Percentiles rank a stretch among this genome's conserved stretches.
Conservation (phyloP, 1,140 invertebrate species). For the Epicauta chinensis region DNA sequence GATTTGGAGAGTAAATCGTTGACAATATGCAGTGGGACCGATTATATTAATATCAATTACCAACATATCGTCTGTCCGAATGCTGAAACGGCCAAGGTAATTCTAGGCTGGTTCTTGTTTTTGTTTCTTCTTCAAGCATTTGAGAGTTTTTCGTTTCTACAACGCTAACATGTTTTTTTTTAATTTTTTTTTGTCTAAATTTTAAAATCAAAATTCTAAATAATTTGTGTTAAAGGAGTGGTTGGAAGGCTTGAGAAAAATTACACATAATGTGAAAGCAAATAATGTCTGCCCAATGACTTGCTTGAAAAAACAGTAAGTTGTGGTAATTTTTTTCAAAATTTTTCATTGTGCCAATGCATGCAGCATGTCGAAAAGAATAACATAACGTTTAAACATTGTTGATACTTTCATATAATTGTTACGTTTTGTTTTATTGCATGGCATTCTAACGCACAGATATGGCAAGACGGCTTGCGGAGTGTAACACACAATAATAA, state of each 20-base stretch:
- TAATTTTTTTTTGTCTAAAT: background rate
- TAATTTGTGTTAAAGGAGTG: constrained; percentile 65
- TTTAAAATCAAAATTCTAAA: background rate
- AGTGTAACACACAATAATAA: constrained; percentile 95
- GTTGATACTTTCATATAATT: background rate
- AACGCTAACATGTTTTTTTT: constrained; percentile 1
- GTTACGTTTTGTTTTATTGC: constrained; percentile 32
- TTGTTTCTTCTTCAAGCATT: too few species aligned
- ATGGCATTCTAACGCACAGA: constrained; percentile 53
- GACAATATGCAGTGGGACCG: constrained; percentile 98
- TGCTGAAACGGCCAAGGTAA: constrained; percentile 85
- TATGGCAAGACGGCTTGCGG: constrained; percentile 86
- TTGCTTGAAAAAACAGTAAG: constrained; percentile 99
- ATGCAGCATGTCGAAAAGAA: background rate
- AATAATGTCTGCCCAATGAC: constrained; percentile 99
- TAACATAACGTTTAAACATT: too few species aligned
- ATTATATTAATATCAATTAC: constrained; percentile 98
- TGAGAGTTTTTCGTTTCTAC: too few species aligned
- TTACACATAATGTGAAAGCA: constrained; percentile 97
- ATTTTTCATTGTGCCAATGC: background rate
- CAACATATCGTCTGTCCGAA: constrained; percentile 94
- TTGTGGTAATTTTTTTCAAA: constrained; percentile 34
- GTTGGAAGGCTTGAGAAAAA: constrained; percentile 88
- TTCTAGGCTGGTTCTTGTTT: background rate
- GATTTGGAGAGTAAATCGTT: constrained; percentile 90